A percentile compares a stretch with the other conserved stretches of the same genome.
Evolutionary conservation across 1,140 invertebrate species (phyloP).

Genomic region (Holcopasites calliopsidis): DNA sequence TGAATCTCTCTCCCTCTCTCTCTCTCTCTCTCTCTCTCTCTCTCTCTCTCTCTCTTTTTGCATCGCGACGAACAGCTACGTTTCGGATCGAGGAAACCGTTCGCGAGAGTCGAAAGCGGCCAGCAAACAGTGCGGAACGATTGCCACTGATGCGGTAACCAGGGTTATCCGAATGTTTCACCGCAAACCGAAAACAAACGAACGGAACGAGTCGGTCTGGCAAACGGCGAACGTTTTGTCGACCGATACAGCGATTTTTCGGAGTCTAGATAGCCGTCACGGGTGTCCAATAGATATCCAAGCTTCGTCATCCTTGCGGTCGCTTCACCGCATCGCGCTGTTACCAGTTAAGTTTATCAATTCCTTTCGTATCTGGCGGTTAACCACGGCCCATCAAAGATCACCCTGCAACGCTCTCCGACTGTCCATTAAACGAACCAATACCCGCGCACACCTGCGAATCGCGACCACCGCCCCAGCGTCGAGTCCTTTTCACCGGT

Average conservation of each 20-base stretch:
- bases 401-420: background rate
- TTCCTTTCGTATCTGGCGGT: background rate
- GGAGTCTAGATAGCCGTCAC: background rate
- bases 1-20: too few species aligned
- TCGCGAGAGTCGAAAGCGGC: slow-evolving; percentile 4
- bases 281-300: background rate
- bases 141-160: slow-evolving; percentile 38
- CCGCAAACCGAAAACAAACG: slow-evolving; percentile 58
- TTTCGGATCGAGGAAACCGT: background rate
- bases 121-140: slow-evolving; percentile 47
- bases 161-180: slow-evolving; percentile 53
- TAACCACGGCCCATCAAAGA: background rate
- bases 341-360: slow-evolving; percentile 11
- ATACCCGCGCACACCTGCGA: background rate
- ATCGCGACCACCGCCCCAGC: background rate
- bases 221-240: slow-evolving; percentile 33
- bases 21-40: background rate
- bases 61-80: background rate
- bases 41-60: background rate
- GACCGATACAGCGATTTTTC: slow-evolving; percentile 37
- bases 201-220: slow-evolving; percentile 45
- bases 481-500: background rate
- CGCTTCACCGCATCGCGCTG: slow-evolving; percentile 2
- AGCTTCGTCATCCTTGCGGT: slow-evolving; percentile 7
- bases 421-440: background rate